Conservation (phyloP, 1,140 invertebrate genomes). For the Dreissena rostriformis region DNA sequence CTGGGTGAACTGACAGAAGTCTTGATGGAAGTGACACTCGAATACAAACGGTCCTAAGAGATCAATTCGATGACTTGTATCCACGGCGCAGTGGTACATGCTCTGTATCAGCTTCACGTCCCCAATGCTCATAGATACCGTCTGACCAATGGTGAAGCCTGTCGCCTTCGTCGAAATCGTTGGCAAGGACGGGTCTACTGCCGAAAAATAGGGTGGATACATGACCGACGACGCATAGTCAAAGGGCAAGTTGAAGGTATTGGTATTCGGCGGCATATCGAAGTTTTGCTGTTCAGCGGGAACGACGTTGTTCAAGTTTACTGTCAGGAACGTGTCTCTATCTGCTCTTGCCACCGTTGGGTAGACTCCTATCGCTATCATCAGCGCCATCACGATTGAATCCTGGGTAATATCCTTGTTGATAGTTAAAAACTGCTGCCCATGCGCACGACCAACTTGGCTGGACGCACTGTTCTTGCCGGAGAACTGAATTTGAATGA, state of each 20-base stretch:
- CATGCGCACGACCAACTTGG: slow-evolving; percentile 2
- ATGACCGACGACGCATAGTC: slow-evolving; percentile 27
- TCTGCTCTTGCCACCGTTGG: slow-evolving; percentile 17
- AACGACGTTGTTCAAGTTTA: slow-evolving; percentile 8
- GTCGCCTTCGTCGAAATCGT: slow-evolving; percentile 13
- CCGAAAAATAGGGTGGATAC: slow-evolving; percentile 17
- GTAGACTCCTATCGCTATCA: slow-evolving; percentile 12
- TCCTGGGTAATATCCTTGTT: slow-evolving; percentile 13
- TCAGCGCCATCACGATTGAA: neutral
- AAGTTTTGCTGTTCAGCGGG: slow-evolving; percentile 3
- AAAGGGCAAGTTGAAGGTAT: slow-evolving; percentile 17
- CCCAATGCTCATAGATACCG: slow-evolving; percentile 23
- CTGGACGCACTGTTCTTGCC: neutral
- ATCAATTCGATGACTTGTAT: slow-evolving; percentile 26
- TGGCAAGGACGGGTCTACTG: slow-evolving; percentile 3
- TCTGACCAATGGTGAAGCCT: slow-evolving; percentile 31
- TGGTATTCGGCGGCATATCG: neutral
- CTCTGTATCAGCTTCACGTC: slow-evolving; percentile 23
- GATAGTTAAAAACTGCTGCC: slow-evolving; percentile 14
- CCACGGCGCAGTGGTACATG: slow-evolving; percentile 19
- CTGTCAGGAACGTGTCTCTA: slow-evolving; percentile 12
- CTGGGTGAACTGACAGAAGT: slow-evolving; percentile 88
- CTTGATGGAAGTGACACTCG: slow-evolving; percentile 31
- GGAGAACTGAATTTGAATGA: slow-evolving; percentile 22
- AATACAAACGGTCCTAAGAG: slow-evolving; percentile 5